Base-by-base conservation (phyloP, 2,888 invertebrate genomes). In the Exocentrus adspersus region DNA sequence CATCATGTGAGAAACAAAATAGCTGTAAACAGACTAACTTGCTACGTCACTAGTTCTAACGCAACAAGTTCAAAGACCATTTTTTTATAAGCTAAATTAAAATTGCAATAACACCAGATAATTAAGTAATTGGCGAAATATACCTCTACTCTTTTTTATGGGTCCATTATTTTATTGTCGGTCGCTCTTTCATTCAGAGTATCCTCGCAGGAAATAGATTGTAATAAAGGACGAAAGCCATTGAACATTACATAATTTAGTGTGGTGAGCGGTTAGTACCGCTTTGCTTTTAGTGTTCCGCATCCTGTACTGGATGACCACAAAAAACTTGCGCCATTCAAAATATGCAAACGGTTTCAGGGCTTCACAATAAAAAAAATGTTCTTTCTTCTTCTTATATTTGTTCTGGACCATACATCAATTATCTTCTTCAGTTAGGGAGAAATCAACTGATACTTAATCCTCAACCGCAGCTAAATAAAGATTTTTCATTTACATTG, bases 31-130 rank as follows among this genome's bases (percentile, higher is more conserved):
- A 24, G 28, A 28, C 16, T 20, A n/a, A n/a, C 17, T 4, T n/a
- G 10, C 0, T 16, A 48, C 48, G 48, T 48, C 48, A 48, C 16
- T 20, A 45, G 16, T 6, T 10, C 12, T 28, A 28, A 48, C 48
- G 48, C 48, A 28, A 12, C 37, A 48, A 16, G 54, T 54, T 54
- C 54, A 54, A 43, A 54, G 54, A 54, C 54, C 54, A 54, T 7
- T 28, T 53, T n/a, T 54, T 54, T 54, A 54, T 54, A 17, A 42
- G 43, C 54, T 54, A 17, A 54, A 43, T 43, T 54, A 43, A 12
- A 24, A 54, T 54, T 10, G 37, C 37, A 24, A 7, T 24, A 9
- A 43, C 17, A 43, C 28, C 28, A 43, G 28, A 20, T 42, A 54
- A 54, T 54, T 7, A 54, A 54, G 9, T 28, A 48, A 48, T 48